Percentiles rank a stretch among this genome's conserved stretches.
Evolutionary conservation across 2,797 vertebrate species (phyloP).

Genomic region (Atherinosoma microstoma): DNA sequence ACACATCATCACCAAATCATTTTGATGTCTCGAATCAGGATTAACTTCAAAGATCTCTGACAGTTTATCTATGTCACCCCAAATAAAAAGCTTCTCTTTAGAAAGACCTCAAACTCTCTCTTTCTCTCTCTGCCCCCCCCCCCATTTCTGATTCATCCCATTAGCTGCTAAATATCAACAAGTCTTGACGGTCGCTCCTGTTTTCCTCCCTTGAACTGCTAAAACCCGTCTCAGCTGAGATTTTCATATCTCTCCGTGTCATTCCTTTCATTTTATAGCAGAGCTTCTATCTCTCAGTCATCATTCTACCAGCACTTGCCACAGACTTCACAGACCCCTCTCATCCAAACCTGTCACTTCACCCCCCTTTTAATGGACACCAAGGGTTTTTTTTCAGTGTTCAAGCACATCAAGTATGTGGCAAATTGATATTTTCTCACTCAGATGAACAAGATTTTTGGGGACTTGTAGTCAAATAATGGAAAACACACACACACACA

Average conservation of each 20-base stretch:
- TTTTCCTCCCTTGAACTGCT: slow-evolving; percentile 55
- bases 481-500: slow-evolving; percentile 9
- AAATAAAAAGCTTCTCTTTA: slow-evolving; percentile 29
- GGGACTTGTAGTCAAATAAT: slow-evolving; percentile 16
- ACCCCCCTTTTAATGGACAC: slow-evolving; percentile 55
- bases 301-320: slow-evolving; percentile 2
- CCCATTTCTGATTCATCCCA: slow-evolving; percentile 34
- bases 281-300: slow-evolving; percentile 49
- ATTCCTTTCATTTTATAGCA: slow-evolving; percentile 48
- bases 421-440: slow-evolving; percentile 44
- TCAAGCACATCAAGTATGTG: slow-evolving; percentile 29
- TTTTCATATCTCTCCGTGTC: slow-evolving; percentile 39
- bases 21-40: slow-evolving; percentile 57
- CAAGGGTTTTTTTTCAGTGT: slow-evolving; percentile 24
- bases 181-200: slow-evolving; percentile 38
- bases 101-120: slow-evolving; percentile 16
- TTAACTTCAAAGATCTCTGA: slow-evolving; percentile 52
- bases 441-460: slow-evolving; percentile 31
- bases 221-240: slow-evolving; percentile 44
- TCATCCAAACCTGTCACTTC: slow-evolving; percentile 40
- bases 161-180: slow-evolving; percentile 50
- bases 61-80: slow-evolving; percentile 44
- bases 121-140: neutral
- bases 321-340: slow-evolving; percentile 29
- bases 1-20: slow-evolving; percentile 56